phyloP scores from a whole-genome alignment of 2,113 vertebrate genomes.

The Coracopsis vasa region DNA sequence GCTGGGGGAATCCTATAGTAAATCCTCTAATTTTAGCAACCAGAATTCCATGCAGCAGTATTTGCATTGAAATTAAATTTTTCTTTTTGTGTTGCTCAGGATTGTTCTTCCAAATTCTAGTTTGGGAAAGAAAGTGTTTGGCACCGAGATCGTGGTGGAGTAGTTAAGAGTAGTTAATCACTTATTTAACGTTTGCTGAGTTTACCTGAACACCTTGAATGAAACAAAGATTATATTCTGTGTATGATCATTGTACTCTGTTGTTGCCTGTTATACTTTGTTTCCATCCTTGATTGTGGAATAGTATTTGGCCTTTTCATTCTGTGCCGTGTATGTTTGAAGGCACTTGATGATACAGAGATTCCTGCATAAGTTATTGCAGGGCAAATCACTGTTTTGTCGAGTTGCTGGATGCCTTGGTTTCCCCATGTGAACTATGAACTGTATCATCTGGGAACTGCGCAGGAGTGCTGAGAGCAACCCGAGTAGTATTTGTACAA shows the following conservation, averaged over 20 bases:
- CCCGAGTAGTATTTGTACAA: neutral
- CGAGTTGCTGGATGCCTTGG: neutral
- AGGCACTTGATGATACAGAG: neutral
- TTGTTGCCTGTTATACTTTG: neutral
- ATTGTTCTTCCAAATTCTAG: neutral
- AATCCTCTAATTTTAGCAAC: constrained; percentile 5
- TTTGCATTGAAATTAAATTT: constrained; percentile 30
- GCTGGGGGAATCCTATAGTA: neutral
- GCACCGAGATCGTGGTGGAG: neutral
- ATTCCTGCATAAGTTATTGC: neutral
- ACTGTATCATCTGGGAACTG: neutral
- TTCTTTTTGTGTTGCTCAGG: neutral
- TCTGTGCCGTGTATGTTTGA: neutral
- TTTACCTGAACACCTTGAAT: neutral
- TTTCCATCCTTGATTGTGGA: neutral
- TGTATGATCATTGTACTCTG: neutral
- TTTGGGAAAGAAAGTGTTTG: neutral
- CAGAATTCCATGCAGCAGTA: constrained; percentile 2
- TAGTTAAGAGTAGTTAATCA: neutral
- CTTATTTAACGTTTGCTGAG: neutral
- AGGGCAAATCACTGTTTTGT: neutral
- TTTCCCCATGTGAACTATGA: neutral
- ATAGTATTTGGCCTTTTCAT: neutral
- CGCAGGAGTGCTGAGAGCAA: neutral
- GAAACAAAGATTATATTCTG: neutral